Conservation (phyloP, 2,113 vertebrate species). For the Thalassarche chlororhynchos region DNA sequence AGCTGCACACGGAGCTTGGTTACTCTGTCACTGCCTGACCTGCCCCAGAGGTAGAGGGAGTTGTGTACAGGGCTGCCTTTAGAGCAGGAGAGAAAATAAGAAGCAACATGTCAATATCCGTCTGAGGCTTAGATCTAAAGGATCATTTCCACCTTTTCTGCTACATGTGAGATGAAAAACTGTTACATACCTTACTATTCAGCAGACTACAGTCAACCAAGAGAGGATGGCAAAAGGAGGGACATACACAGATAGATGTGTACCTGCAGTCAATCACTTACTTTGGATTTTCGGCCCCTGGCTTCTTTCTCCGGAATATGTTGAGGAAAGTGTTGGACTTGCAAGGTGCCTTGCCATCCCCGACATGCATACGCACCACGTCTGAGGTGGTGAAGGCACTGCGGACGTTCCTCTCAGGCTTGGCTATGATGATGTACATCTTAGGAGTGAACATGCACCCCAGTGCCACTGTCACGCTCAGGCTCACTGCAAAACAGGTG, state of each 20-base stretch:
- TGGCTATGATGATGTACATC: constrained; percentile 99
- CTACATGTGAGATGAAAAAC: not conserved
- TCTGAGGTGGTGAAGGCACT: constrained; percentile 99
- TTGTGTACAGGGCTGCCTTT: not conserved
- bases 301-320: constrained; percentile 97
- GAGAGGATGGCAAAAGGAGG: not conserved
- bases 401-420: constrained; percentile 96
- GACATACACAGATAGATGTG: not conserved
- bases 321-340: constrained; percentile 93
- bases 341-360: constrained; percentile 93
- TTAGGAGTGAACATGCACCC: constrained; percentile 99
- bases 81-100: not conserved
- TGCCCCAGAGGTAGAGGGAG: not conserved
- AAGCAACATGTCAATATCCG: not conserved
- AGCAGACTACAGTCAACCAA: not conserved
- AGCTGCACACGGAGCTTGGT: not conserved
- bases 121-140: not conserved
- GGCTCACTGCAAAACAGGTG: constrained; percentile 97
- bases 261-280: constrained; percentile 65
- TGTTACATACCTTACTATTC: constrained; percentile 34
- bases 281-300: constrained; percentile 88
- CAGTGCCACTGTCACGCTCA: constrained; percentile 96
- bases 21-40: not conserved
- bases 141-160: not conserved
- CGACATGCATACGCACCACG: constrained; percentile 98